Conservation (phyloP, 2,113 vertebrate genomes). For the Gnathonemus longibarbis region DNA sequence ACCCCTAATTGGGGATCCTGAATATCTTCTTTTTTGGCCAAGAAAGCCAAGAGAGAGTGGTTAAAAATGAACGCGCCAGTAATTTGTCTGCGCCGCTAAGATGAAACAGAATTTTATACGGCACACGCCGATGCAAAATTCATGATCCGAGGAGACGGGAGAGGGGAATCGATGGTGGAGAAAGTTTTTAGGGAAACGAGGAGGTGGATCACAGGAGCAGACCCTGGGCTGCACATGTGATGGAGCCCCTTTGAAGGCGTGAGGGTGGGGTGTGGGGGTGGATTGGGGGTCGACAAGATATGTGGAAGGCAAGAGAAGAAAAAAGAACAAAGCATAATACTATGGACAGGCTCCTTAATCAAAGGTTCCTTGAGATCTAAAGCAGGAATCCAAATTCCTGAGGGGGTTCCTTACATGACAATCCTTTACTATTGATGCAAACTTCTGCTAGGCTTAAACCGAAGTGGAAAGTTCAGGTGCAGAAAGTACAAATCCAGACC, state of each 20-base stretch:
- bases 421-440: background rate
- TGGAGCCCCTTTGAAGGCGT: background rate
- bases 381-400: background rate
- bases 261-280: background rate
- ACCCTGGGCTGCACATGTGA: background rate
- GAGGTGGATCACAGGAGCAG: background rate
- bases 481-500: background rate
- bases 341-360: background rate
- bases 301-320: background rate
- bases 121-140: background rate
- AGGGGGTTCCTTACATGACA: background rate
- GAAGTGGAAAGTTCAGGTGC: background rate
- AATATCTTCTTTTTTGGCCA: background rate
- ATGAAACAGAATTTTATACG: conserved; percentile 7
- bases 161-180: background rate
- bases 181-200: background rate
- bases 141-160: background rate
- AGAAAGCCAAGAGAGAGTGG: background rate
- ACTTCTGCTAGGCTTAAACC: background rate
- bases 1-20: background rate
- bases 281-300: background rate
- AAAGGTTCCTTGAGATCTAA: background rate
- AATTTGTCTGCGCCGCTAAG: background rate
- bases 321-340: background rate
- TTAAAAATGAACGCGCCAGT: background rate